Evolutionary conservation across 1,140 invertebrate species (phyloP), one percentile per base, ranked within the genome.

Genomic region (Zophobas atratus): DNA sequence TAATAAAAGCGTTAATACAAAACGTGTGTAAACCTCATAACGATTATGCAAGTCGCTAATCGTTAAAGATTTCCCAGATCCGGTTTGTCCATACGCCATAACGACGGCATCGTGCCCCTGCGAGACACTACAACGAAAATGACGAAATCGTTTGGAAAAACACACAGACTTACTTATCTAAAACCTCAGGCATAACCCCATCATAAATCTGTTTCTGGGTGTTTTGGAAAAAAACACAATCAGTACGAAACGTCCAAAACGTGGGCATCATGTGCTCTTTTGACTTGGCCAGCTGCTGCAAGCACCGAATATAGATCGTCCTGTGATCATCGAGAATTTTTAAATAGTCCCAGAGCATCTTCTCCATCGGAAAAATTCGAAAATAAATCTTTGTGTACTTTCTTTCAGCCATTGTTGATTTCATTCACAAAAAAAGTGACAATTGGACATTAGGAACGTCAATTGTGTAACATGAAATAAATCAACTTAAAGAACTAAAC

Each of bases 51-150:
- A 63, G 63, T 83, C 84, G 79, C 49, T 70, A n/a, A 77, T 74
- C 0, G 83, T 85, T 75, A 84, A 77, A 70, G 80, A 82, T 80
- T 85, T 85, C 1, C 84, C 84, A n/a, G 77, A 75, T n/a, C 83
- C 82, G 35, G 80, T 81, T 79, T 82, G 83, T 8, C 84, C 84
- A 57, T 79, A 85, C 32, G 41, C 71, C 33, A 79, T 49, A 46
- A 85, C 72, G 36, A 83, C 67, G 6, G 76, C 82, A 57, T 78
- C 82, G 20, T 57, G 43, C 1, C 84, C 84, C 55, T 80, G 53
- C 1, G 80, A 49, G 20, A 85, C 71, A 57, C 84, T 84, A 73
- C 60, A 75, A 81, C 55, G 60, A 63, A 67, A 39, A 41, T 32
- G 76, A 70, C 46, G 39, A 76, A 46, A 4, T 39, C 51, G 39